Conservation (phyloP, 2,888 invertebrate species). For the Epinotia demarniana region DNA sequence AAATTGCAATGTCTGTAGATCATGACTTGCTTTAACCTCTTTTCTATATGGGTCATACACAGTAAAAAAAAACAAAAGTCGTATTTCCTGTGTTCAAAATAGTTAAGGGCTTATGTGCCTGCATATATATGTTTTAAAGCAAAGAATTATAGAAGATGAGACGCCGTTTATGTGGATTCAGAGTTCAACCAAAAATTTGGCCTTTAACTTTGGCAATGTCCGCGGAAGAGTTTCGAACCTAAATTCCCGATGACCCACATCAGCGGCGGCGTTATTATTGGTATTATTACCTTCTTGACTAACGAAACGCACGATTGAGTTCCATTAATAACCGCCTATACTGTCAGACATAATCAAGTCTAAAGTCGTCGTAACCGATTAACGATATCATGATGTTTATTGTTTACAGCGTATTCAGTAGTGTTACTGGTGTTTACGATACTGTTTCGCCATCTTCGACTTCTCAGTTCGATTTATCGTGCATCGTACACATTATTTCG, state of each 20-base stretch:
- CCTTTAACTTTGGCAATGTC: no score
- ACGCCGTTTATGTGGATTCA: no score
- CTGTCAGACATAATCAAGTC: constrained; percentile 1
- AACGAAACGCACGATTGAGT: neutral
- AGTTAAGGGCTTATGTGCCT: no score
- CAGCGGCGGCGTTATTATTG: neutral
- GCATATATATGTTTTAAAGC: no score
- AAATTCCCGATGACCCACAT: neutral
- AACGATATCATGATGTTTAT: constrained; percentile 27
- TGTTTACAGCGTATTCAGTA: constrained; percentile 20
- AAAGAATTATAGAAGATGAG: no score
- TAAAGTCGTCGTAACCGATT: constrained; percentile 10
- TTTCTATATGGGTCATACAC: no score
- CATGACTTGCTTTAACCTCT: no score
- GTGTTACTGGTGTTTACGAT: constrained; percentile 1
- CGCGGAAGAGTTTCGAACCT: no score
- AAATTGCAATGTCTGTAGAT: no score
- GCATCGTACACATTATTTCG: neutral
- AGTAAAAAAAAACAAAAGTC: no score
- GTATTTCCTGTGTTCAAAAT: no score
- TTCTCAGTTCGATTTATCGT: neutral
- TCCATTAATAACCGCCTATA: constrained; percentile 4
- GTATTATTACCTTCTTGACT: neutral
- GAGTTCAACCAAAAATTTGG: no score
- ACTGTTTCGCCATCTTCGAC: constrained; percentile 3